Evolutionary conservation across 2,888 invertebrate genomes (phyloP), one percentile per base, ranked within the genome.

Genomic region (Boloria euphrosyne): DNA sequence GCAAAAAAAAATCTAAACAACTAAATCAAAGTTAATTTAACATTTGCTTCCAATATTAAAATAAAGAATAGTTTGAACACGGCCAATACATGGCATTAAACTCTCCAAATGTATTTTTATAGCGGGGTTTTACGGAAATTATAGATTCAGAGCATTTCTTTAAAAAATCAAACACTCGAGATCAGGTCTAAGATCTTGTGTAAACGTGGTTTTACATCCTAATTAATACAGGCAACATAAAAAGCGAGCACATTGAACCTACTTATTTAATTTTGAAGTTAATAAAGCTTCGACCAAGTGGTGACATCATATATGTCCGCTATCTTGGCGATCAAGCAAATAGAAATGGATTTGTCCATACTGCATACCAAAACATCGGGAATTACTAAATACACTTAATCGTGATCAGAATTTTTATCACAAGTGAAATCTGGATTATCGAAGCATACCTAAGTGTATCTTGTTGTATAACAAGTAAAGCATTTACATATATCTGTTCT

Each of bases 331-430:
- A 57, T 57, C 62, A 43, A 13, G 55, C 55, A 55, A 63, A 55
- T 55, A 49, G 60, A 61, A 66, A 69, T 62, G 44, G 59, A 47
- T 67, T 67, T 46, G 59, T 65, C 64, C 38, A 38, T 47, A 74
- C 72, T 59, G 64, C 68, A 73, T 73, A 71, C 68, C 57, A 66
- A 74, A 71, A 59, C 17, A 62, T 50, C 22, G 62, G 65, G 65
- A 65, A 65, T 71, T 71, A 65, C 69, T 63, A 71, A 71, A 74
- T 73, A 71, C 66, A 66, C 62, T 54, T 66, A 65, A 54, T 49
- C 71, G 70, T 70, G 73, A 69, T 67, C 44, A 7, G 74, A 69
- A 64, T 74, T 53, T 50, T 60, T 66, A 59, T 61, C 22, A 55
- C 47, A 53, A 27, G 46, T 47, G 60, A 61, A 52, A 64, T 67